Evolutionary conservation across 2,113 vertebrate genomes (phyloP), one percentile per base, ranked within the genome.

Genomic region (Reinhardtius hippoglossoides): DNA sequence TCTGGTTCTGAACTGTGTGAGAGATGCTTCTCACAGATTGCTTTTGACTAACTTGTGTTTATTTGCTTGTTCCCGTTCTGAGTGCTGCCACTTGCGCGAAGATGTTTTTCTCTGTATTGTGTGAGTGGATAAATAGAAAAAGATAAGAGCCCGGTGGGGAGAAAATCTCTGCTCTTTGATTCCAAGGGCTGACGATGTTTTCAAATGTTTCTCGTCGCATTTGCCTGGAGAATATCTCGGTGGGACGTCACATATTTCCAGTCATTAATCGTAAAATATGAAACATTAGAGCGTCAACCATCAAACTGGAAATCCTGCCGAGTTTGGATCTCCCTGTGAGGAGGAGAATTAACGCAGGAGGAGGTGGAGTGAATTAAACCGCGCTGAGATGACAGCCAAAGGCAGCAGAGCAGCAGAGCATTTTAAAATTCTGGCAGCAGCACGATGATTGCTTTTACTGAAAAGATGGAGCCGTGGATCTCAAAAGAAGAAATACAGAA

Each of bases 401-500:
- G 67, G 60, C 46, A 44, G 54, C 9, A 12, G 26, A 15, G 16
- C 40, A 5, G 44, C 9, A 18, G 26, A 20, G 13, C 40, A 9
- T 27, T 67, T 66, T 13, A 40, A 42, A 31, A 42, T 20, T 57
- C 67, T 57, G 27, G 56, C 57, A 40, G 57, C 67, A 23, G 56
- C 14, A 1, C 2, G 13, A 56, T 57, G 56, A 82, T 77, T 56
- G 40, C 57, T 67, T 57, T 56, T 1, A 18, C 37, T 61, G 67
- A 48, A 37, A 74, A 57, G 26, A 68, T 20, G 52, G 67, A 42
- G 67, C 21, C 35, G 3, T n/a, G 58, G 31, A 56, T 55, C 26
- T 35, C n/a, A 21, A 68, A 63, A 69, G 26, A 44, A 80, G 31
- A 52, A 70, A 59, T 18, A 6, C 63, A 26, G 35, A 21, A 37